Conservation (phyloP, 2,113 vertebrate species). For the Psilopogon haemacephalus region DNA sequence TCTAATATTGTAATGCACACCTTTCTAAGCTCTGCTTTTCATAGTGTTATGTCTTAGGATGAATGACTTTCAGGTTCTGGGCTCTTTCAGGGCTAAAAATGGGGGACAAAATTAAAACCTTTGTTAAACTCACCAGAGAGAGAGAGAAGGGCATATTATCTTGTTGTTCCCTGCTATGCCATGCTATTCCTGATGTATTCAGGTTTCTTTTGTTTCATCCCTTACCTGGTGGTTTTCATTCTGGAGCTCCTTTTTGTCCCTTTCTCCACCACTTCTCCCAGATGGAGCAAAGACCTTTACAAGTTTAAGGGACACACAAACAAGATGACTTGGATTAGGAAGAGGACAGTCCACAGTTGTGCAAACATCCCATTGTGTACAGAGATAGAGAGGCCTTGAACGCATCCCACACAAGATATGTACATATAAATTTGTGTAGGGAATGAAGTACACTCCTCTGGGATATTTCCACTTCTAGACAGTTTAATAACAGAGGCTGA, state of each 20-base stretch:
- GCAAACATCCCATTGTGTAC: neutral
- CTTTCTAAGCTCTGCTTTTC: neutral
- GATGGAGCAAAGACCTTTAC: constrained; percentile 18
- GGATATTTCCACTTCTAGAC: constrained; percentile 11
- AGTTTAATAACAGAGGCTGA: constrained; percentile 48
- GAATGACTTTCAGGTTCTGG: neutral
- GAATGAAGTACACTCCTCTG: neutral
- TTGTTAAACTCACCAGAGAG: neutral
- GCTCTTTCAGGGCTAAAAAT: neutral
- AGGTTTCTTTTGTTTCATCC: neutral
- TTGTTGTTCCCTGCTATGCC: neutral
- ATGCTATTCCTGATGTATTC: neutral
- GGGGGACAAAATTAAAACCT: neutral
- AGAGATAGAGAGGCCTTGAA: neutral
- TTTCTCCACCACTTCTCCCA: neutral
- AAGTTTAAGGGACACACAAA: neutral
- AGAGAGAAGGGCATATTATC: neutral
- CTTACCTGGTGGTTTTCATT: neutral
- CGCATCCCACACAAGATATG: neutral
- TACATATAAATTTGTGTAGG: neutral
- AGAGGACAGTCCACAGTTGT: neutral
- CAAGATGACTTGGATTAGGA: neutral
- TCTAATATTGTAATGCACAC: neutral
- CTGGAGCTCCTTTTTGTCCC: neutral
- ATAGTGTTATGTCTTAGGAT: neutral